Base-by-base conservation (phyloP, 2,797 vertebrate species). In the Bovichtus diacanthus region DNA sequence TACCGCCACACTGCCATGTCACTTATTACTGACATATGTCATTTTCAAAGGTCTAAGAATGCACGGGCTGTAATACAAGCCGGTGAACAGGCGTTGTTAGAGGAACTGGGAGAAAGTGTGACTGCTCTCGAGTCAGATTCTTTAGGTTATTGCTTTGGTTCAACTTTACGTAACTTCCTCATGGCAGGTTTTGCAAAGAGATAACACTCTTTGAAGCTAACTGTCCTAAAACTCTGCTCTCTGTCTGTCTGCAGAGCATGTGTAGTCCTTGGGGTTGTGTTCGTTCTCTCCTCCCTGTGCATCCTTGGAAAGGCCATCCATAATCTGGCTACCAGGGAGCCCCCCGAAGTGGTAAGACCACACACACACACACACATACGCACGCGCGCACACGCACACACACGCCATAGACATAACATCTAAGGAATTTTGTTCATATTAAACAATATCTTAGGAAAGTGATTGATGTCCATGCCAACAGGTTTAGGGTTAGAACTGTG, bases 281-380 rank as follows among this genome's bases (percentile, higher is more conserved):
- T 99, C 85, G 88, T 99, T 71, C 94, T 99, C 78, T 99, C 98
- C 58, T 96, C 98, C 70, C 6, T 99, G 88, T 99, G 97, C 88
- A 99, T 99, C 90, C 93, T 98, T 88, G 96, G 96, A 87, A 99
- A 99, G 94, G 98, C 98, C 79, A 96, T 98, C 90, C 97, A 99
- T 47, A 96, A 99, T 87, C 95, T 99, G 84, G 95, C 95, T 0
- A 97, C 95, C 36, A 95, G 88, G 89, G 93, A 98, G 89, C 96
- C 97, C 56, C 98, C 98, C 53, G 96, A 99, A 97, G 98, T 99
- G 96, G 98, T 99, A 95, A 98, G 96, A 82, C 19, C 3, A 21
- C 46, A 44, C 39, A 60, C 68, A 47, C 47, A 49, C 44, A 34
- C 44, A 68, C 39, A 25, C 61, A 19, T 65, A 53, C 47, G 61